phyloP scores from a whole-genome alignment of 2,888 invertebrate species.

The Mesorhabditis spiculigera region DNA sequence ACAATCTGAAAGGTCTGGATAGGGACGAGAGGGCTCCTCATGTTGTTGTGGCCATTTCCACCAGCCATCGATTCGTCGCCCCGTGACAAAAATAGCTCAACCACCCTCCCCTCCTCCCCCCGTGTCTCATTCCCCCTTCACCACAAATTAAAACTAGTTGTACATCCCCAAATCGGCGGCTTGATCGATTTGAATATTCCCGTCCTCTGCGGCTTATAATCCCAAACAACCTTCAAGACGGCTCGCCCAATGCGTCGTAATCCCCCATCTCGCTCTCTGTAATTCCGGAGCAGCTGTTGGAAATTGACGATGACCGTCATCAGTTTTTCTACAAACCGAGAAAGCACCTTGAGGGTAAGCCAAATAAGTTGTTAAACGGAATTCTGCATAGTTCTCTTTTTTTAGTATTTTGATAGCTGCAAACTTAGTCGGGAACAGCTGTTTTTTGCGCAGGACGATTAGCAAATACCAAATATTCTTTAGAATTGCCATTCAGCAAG shows the following conservation, averaged over 20 bases:
- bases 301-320: background rate
- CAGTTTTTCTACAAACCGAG: background rate
- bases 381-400: no score
- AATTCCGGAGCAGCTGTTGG: background rate
- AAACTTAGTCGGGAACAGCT: no score
- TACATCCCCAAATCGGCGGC: no score
- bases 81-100: slow-evolving; percentile 6
- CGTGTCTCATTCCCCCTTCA: background rate
- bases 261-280: background rate
- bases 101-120: background rate
- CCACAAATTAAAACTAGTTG: background rate
- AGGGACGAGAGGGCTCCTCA: no score
- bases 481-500: no score
- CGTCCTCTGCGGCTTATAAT: no score
- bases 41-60: background rate
- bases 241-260: background rate
- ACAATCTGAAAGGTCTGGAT: no score
- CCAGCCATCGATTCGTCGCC: background rate
- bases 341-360: background rate
- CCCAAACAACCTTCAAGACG: background rate
- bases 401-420: no score
- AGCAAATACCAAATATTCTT: no score
- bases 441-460: no score
- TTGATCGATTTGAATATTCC: no score
- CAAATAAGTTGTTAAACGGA: background rate